These are phyloP conservation scores for Columba livia DNA, from an alignment of 2,113 vertebrate genomes.

Conservation along the genomic window DNA sequence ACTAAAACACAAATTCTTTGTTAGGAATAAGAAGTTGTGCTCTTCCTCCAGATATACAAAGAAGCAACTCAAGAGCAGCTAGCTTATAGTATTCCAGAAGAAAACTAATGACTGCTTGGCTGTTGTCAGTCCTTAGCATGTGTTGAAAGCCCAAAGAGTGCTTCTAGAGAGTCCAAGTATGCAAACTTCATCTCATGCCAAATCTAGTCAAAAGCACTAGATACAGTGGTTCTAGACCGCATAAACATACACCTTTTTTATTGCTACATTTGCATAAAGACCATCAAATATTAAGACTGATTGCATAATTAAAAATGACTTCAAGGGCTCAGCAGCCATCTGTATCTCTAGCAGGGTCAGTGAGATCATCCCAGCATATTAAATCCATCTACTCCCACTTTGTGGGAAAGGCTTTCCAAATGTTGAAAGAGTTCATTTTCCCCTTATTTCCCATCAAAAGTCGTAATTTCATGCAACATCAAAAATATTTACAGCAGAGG, in stretches of 20 bases:
- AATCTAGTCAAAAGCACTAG: neutral
- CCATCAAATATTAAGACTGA: neutral
- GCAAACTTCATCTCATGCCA: neutral
- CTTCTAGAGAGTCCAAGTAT: neutral
- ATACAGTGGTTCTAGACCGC: neutral
- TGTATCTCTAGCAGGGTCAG: neutral
- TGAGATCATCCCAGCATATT: neutral
- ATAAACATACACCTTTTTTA: neutral
- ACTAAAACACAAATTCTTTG: neutral
- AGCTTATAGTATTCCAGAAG: neutral
- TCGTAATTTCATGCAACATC: neutral
- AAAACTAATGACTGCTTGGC: neutral
- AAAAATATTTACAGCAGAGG: neutral
- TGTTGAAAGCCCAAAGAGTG: neutral
- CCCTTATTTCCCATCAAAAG: neutral
- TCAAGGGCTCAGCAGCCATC: neutral
- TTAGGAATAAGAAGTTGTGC: neutral
- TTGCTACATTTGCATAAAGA: neutral
- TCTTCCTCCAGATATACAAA: neutral
- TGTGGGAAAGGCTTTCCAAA: neutral
- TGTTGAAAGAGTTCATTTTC: neutral
- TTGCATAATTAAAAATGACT: fast-evolving
- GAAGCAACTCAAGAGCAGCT: neutral
- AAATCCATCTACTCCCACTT: neutral
- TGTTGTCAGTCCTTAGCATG: neutral